Base-by-base conservation (phyloP, 1,140 invertebrate genomes). In the Leptonema lineaticorne region DNA sequence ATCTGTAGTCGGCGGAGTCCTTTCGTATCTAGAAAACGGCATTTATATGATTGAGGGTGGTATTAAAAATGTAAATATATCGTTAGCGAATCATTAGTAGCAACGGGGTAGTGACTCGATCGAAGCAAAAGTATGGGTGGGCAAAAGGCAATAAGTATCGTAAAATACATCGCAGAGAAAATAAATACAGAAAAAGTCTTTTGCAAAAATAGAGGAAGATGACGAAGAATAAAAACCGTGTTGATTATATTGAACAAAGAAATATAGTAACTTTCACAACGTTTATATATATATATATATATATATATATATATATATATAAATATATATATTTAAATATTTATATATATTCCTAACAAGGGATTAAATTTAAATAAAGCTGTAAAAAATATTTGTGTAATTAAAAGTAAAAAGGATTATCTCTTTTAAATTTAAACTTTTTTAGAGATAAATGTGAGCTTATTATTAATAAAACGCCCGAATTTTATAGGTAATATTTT, bases 51-150 rank as follows among this genome's bases (percentile, higher is more conserved):
- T 8, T 29, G 27, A 30, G 5, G 8, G 57, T 27, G 57, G 29
- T 33, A 59, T 59, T 59, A 59, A 59, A 59, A 59, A 30, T 59
- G 57, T 59, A 59, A 59, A 59, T 59, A 59, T 59, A 59, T 59
- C 57, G 57, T 59, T 59, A 59, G 57, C 57, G 26, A 59, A 59
- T 59, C 57, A 37, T 59, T 59, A 59, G 57, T 33, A 11, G n/a
- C n/a, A 33, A 28, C 20, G 27, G 57, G n/a, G 7, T 6, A 50
- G 46, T 22, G 16, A 7, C 20, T 22, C 5, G 16, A 50, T 33
- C 30, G 30, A 11, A 11, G 30, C n/a, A n/a, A 11, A 33, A 33
- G 30, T 50, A 16, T 50, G 46, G 46, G 46, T 22, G 46, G 46
- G 7, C 5, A 22, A 18, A 16, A 7, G 46, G 46, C 46, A 50